These are phyloP conservation scores for Nyctibius grandis DNA, from an alignment of 2,797 vertebrate species.

Conservation along the genomic window DNA sequence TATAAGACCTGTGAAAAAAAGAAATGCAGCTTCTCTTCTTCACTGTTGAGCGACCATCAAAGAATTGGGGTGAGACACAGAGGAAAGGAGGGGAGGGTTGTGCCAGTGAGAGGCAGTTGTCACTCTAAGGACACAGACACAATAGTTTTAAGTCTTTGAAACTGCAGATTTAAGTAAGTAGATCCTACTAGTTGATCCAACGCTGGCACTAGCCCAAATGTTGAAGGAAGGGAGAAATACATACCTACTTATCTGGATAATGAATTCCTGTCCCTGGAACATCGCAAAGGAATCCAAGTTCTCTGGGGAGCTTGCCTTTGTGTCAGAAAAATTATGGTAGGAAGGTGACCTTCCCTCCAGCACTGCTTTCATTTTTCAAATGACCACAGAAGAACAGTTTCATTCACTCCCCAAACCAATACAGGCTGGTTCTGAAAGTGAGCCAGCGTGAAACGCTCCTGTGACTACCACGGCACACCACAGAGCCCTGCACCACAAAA, in stretches of 20 bases:
- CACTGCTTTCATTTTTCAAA: not conserved
- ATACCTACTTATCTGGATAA: not conserved
- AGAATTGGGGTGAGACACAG: not conserved
- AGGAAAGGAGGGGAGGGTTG: not conserved
- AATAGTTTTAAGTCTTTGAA: not conserved
- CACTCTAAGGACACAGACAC: not conserved
- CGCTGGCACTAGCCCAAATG: not conserved
- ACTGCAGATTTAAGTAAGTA: not conserved
- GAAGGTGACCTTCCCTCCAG: not conserved
- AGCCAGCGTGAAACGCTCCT: not conserved
- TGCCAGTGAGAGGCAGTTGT: not conserved
- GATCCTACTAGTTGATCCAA: not conserved
- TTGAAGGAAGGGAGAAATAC: not conserved
- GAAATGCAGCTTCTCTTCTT: not conserved
- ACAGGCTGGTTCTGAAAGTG: not conserved
- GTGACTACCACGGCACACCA: too few relatives aligned
- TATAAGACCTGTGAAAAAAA: not conserved
- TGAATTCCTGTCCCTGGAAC: not conserved
- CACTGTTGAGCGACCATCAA: not conserved
- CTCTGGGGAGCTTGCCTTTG: not conserved
- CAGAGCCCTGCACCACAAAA: not conserved
- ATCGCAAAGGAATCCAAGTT: not conserved
- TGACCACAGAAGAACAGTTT: not conserved
- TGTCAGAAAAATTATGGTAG: not conserved
- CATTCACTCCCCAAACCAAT: not conserved